A percentile compares a stretch with the other conserved stretches of the same genome.
Evolutionary conservation across 2,888 invertebrate species (phyloP).

Genomic region (Scaptomyza parva): DNA sequence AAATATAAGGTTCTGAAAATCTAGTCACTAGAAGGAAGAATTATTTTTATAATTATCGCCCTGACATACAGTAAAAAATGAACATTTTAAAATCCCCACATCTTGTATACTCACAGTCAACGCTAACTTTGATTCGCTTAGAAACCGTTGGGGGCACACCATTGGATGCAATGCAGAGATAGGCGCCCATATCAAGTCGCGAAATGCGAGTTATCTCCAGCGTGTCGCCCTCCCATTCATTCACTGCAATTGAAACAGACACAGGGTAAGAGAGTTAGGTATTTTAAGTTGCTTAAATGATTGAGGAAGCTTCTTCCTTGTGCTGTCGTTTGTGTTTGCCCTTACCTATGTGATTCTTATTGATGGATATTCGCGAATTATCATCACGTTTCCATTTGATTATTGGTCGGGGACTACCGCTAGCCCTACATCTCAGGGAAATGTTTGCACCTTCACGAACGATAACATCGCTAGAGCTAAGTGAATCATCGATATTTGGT

Average conservation of each 20-base stretch:
- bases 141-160: constrained; percentile 96
- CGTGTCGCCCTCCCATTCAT: constrained; percentile 94
- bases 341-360: constrained; percentile 92
- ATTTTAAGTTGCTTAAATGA: constrained; percentile 64
- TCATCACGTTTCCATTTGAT: constrained; percentile 97
- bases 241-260: constrained; percentile 86
- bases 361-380: constrained; percentile 93
- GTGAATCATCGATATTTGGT: constrained; percentile 95
- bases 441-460: constrained; percentile 95
- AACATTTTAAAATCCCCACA: constrained; percentile 11
- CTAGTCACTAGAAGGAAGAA: constrained; percentile 18
- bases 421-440: constrained; percentile 94
- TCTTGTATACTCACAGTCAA: constrained; percentile 92
- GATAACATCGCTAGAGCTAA: constrained; percentile 94
- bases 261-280: neutral
- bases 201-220: constrained; percentile 94
- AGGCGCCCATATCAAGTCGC: constrained; percentile 95
- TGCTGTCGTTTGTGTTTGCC: constrained; percentile 44
- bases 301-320: constrained; percentile 56
- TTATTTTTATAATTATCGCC: constrained; percentile 56
- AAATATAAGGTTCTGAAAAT: constrained; percentile 26
- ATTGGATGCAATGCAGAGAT: constrained; percentile 94
- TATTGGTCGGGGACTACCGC: constrained; percentile 93
- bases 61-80: constrained; percentile 32
- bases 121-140: constrained; percentile 96